Percentiles rank a stretch among this genome's conserved stretches.
These are phyloP conservation scores for Goniozus legneri DNA, from an alignment of 1,140 invertebrate genomes.

Conservation along the genomic window DNA sequence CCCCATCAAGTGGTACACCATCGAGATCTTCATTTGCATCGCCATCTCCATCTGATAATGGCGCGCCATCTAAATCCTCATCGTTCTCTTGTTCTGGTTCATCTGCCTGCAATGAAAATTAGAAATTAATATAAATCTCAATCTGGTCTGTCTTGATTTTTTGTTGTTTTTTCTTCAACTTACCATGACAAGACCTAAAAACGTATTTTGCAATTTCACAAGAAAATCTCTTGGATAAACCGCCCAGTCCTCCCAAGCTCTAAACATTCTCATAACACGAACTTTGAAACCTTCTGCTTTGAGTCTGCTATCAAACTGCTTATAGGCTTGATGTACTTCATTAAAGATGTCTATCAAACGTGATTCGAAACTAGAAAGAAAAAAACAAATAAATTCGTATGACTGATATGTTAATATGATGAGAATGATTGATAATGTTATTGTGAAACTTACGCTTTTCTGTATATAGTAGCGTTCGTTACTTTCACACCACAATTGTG, in stretches of 20 bases:
- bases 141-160: neutral
- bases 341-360: constrained; percentile 85
- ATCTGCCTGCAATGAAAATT: constrained; percentile 28
- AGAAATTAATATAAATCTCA: neutral
- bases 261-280: constrained; percentile 88
- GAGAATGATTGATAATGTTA: constrained; percentile 1
- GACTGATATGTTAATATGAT: neutral
- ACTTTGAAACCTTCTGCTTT: constrained; percentile 97
- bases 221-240: constrained; percentile 95
- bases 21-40: constrained; percentile 68
- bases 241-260: constrained; percentile 97
- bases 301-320: constrained; percentile 79
- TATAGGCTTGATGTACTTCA: constrained; percentile 73
- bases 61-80: constrained; percentile 66
- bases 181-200: constrained; percentile 66
- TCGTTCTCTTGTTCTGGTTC: constrained; percentile 52
- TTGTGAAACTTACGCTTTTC: constrained; percentile 76
- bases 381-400: constrained; percentile 1
- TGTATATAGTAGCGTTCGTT: constrained; percentile 94
- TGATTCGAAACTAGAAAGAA: constrained; percentile 71
- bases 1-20: constrained; percentile 79
- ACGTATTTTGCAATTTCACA: constrained; percentile 85
- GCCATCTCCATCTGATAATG: constrained; percentile 62
- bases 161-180: neutral
- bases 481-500: constrained; percentile 97